Percentiles rank a stretch among this genome's conserved stretches.
Evolutionary conservation across 1,140 invertebrate species (phyloP).

Genomic region (Conopomorpha cramerella): DNA sequence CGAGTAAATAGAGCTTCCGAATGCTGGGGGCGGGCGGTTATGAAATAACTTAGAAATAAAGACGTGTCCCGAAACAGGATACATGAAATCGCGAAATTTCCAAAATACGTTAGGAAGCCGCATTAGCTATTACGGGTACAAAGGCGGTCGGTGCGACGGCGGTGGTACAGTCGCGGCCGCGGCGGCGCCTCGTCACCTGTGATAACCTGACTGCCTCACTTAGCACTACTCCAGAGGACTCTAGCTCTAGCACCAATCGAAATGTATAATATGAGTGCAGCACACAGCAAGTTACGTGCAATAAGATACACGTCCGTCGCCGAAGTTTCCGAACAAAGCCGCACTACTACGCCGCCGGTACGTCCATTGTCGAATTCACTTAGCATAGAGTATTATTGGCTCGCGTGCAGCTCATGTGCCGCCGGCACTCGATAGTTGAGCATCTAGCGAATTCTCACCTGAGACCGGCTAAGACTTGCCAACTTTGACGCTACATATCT

Average conservation of each 20-base stretch:
- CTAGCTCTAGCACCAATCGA: too few species aligned
- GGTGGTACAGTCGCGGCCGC: too few species aligned
- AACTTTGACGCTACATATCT: slow-evolving; percentile 36
- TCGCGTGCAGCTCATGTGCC: slow-evolving; percentile 21
- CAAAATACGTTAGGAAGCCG: not conserved
- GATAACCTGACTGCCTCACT: too few species aligned
- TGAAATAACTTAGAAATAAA: too few species aligned
- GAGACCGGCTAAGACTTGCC: slow-evolving; percentile 47
- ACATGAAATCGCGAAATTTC: not conserved
- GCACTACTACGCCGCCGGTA: slow-evolving; percentile 26
- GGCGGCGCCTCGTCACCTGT: too few species aligned
- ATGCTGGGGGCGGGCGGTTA: too few species aligned
- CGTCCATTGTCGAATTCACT: slow-evolving; percentile 32
- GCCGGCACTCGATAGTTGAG: slow-evolving; percentile 25
- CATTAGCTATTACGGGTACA: not conserved
- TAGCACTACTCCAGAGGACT: too few species aligned
- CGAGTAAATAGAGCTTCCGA: too few species aligned
- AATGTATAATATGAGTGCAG: slow-evolving; percentile 6
- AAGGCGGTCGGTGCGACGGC: not conserved
- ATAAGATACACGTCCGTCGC: slow-evolving; percentile 30
- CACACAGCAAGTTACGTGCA: slow-evolving; percentile 16
- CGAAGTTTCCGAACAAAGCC: slow-evolving; percentile 43
- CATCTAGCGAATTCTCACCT: slow-evolving; percentile 47
- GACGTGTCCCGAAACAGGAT: not conserved
- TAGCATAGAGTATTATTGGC: slow-evolving; percentile 20